A percentile compares a stretch with the other conserved stretches of the same genome.
Conservation (phyloP, 1,140 invertebrate genomes). For the Palaemon carinicauda region DNA sequence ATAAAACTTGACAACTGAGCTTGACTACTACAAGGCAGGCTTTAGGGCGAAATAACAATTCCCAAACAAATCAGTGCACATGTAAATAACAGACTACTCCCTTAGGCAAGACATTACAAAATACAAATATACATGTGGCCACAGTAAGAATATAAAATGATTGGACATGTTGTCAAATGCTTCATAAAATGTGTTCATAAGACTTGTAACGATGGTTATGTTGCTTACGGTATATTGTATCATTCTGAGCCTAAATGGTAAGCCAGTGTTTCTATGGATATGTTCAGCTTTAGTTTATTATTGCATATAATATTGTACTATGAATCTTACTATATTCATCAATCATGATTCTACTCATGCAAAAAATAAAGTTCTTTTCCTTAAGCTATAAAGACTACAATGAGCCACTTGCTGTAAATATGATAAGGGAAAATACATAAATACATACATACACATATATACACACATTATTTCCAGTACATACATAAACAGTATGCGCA, state of each 20-base stretch:
- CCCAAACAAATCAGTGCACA: constrained; percentile 33
- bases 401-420: not conserved
- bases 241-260: too few species aligned
- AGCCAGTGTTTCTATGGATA: too few species aligned
- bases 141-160: not conserved
- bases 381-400: too few species aligned
- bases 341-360: too few species aligned
- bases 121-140: constrained; percentile 9
- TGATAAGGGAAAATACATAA: not conserved
- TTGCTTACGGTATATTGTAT: too few species aligned
- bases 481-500: constrained; percentile 24
- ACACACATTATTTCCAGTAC: not conserved
- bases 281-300: too few species aligned
- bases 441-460: not conserved
- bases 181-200: too few species aligned
- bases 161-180: not conserved
- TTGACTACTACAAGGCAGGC: constrained; percentile 40
- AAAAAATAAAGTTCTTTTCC: too few species aligned
- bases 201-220: too few species aligned
- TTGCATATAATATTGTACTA: too few species aligned
- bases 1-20: not conserved
- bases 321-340: too few species aligned
- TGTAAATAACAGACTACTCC: constrained; percentile 34
- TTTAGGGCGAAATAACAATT: constrained; percentile 14
- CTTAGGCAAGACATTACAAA: constrained; percentile 12